Evolutionary conservation across 30 jellyfish, hydroid and myxozoan genomes (phyloP), one percentile per base, ranked within the genome.

Genomic region (Aurelia sp.): DNA sequence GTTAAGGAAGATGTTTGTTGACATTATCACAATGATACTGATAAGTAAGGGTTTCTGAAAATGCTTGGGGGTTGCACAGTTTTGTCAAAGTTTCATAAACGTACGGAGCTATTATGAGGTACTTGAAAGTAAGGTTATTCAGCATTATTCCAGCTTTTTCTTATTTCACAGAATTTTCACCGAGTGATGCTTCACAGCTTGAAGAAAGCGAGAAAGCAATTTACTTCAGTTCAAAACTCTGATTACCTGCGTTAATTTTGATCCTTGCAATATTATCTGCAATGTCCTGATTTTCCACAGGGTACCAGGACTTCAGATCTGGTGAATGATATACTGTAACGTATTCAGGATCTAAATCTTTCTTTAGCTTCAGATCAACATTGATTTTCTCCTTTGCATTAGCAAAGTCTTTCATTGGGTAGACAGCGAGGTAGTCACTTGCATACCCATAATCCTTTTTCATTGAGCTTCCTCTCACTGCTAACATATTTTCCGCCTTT

Each of bases 241-340:
- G 13, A 44, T 23, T 61, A 61, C 71, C 71, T 61, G 27, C 13
- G 9, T 61, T 23, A 8, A 61, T 11, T 20, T 23, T 61, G 15
- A 61, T 61, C 71, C 35, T 61, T 7, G 71, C 71, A 20, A n/a
- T 9, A 20, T 23, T 23, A 20, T 20, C 71, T 12, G 27, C 33
- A 13, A 61, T 61, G 11, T n/a, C 71, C 11, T 20, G 71, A 23
- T 64, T 92, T 19, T 65, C 37, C 16, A 87, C 60, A 31, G 64
- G 61, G 37, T 71, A 55, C 98, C 98, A 93, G 9, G 85, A 40
- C 30, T 82, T 70, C 80, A 41, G 51, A 51, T 93, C 96, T 40
- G 52, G 65, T 22, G 98, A 87, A 65, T 84, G 96, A 71, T 81
- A 93, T 51, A 93, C 91, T 1, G 89, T 78, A 40, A 71, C 97